Conservation (phyloP, 2,888 invertebrate genomes). For the Mythimna vitellina region DNA sequence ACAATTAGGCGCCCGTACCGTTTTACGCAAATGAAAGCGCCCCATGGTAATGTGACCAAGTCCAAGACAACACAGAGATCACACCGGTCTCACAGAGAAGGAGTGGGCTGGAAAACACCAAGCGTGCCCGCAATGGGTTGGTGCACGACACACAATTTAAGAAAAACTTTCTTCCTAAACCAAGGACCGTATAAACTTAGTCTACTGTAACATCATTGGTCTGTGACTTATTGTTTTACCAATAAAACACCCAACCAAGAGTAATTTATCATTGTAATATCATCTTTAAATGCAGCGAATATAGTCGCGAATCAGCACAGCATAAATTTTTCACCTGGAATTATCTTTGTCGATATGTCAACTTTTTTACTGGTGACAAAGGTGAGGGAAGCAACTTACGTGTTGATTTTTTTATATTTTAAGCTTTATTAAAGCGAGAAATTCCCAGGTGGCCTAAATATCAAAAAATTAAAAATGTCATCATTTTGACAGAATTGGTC, state of each 20-base stretch:
- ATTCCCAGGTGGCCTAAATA: background rate
- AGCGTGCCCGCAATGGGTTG: background rate
- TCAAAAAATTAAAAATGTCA: too few species aligned
- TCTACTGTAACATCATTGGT: slow-evolving; percentile 11
- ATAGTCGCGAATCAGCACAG: slow-evolving; percentile 24
- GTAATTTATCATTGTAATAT: slow-evolving; percentile 20
- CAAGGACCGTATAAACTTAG: background rate
- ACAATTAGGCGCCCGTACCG: too few species aligned
- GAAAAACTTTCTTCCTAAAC: background rate
- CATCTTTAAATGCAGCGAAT: slow-evolving; percentile 17
- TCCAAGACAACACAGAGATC: background rate
- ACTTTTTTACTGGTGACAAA: slow-evolving; percentile 29
- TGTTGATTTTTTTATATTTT: slow-evolving; percentile 1
- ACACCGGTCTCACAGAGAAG: background rate
- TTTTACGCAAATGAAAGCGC: too few species aligned
- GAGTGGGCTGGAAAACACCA: background rate
- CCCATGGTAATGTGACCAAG: too few species aligned
- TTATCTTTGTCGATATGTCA: slow-evolving; percentile 43
- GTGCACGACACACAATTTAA: background rate
- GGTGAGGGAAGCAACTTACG: slow-evolving; percentile 18
- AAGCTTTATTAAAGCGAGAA: background rate
- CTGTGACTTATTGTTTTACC: slow-evolving; percentile 35
- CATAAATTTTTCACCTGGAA: slow-evolving; percentile 10
- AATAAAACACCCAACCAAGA: slow-evolving; percentile 9
- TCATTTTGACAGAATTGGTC: too few species aligned